phyloP scores from a whole-genome alignment of 2,797 vertebrate genomes.

The Enteromius treurensis region DNA sequence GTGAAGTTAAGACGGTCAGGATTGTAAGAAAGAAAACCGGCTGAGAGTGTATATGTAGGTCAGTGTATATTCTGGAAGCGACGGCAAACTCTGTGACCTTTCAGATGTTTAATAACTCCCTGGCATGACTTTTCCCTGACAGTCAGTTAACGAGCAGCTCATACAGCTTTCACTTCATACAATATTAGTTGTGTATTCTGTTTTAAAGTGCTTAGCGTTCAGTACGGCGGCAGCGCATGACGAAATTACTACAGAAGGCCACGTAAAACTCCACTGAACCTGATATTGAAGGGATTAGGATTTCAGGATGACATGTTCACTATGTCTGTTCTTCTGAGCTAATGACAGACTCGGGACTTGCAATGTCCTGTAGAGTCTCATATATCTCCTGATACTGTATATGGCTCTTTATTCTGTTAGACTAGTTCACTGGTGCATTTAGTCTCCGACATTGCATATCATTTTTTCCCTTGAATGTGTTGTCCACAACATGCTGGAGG shows the following conservation, averaged over 20 bases:
- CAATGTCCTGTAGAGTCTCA: background rate
- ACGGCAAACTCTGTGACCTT: constrained; percentile 37
- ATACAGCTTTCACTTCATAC: background rate
- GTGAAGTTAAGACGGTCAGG: background rate
- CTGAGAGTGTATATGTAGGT: constrained; percentile 38
- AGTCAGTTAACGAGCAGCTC: constrained; percentile 2
- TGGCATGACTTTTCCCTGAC: background rate
- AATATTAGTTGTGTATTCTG: constrained; percentile 15
- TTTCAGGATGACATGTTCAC: constrained; percentile 22
- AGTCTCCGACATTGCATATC: background rate
- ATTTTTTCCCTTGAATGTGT: background rate
- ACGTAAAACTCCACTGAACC: background rate
- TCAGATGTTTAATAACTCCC: constrained; percentile 18
- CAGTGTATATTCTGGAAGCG: constrained; percentile 13
- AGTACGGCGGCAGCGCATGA: background rate
- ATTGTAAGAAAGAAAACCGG: background rate
- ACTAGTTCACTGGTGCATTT: background rate
- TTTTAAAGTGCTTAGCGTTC: constrained; percentile 1
- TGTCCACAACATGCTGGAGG: background rate
- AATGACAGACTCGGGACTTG: background rate
- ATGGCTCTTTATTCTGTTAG: background rate
- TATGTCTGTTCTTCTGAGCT: background rate
- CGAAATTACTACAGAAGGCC: background rate
- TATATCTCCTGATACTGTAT: background rate
- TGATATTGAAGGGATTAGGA: background rate